Conservation (phyloP, 2,797 vertebrate genomes). For the Eleutherodactylus coqui region DNA sequence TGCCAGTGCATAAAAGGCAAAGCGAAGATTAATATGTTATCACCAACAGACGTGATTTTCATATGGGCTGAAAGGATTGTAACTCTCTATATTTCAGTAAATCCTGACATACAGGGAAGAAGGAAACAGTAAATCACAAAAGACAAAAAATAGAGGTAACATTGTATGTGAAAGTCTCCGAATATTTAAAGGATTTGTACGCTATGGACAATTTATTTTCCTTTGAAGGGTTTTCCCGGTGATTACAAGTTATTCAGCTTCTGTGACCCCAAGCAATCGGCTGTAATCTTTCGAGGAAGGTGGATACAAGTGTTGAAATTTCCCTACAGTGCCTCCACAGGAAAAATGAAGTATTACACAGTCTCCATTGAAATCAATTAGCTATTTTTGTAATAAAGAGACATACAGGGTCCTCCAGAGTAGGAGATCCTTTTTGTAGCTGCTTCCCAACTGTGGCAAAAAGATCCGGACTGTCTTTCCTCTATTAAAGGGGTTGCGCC, state of each 20-base stretch:
- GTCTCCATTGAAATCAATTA: neutral
- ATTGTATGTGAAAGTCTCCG: neutral
- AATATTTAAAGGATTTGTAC: neutral
- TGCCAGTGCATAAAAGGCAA: neutral
- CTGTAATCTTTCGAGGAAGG: neutral
- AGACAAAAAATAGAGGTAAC: neutral
- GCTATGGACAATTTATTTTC: neutral
- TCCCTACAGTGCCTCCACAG: neutral
- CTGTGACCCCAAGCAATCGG: neutral
- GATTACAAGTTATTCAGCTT: neutral
- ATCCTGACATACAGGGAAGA: neutral
- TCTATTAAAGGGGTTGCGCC: too few relatives aligned
- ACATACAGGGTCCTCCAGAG: neutral
- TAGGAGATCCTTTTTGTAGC: neutral
- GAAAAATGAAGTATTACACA: neutral
- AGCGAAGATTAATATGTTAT: neutral
- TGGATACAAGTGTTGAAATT: neutral
- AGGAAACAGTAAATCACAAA: constrained; percentile 20
- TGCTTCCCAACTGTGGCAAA: too few relatives aligned
- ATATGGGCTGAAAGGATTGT: neutral
- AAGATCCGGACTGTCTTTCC: too few relatives aligned
- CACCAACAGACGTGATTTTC: neutral
- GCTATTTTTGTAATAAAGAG: neutral
- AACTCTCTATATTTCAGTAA: neutral
- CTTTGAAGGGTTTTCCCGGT: neutral